Evolutionary conservation across 2,888 invertebrate genomes (phyloP), one percentile per base, ranked within the genome.

Genomic region (Polylopha cassiicola): DNA sequence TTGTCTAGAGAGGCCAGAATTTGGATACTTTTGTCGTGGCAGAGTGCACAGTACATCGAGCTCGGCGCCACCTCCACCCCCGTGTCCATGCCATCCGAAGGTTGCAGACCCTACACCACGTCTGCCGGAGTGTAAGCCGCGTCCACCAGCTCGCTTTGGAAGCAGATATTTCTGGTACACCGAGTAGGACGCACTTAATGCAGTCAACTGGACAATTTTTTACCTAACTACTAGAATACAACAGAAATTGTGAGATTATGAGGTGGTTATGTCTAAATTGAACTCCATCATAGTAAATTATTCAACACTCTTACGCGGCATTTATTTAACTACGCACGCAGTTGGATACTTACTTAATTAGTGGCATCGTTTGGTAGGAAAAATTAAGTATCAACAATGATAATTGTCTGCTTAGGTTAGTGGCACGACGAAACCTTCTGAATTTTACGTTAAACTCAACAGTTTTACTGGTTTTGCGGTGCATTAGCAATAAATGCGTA

Each of bases 21-120:
- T 88, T 53, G 97, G 96, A 27, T 94, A 97, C 66, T 97, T 92
- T 71, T 88, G 91, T 38, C 89, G 93, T 49, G 89, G 91, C 0
- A 87, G 89, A 39, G 73, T 92, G 17, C 92, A 92, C 51, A 74
- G 85, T 29, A 78, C 87, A 4, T 50, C 49, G 69, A 88, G 74
- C 43, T 87, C 90, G 5, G 84, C 87, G 39, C 92, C 92, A 7
- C 71, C 80, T 30, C 68, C 80, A 2, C 87, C 87, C 37, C 84
- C 69, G 0, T 80, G 81, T 34, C 79, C 79, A 0, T 79, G 87
- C 49, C 82, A 87, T 33, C 73, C 87, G 13, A 79, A 87, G 4
- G 91, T 90, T 64, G 79, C 88, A 2, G 92, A 93, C 63, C 84
- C 89, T 3, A 88, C 91, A 3, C 90, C 90, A 2, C 82, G 81